Evolutionary conservation across 2,888 invertebrate genomes (phyloP).

Genomic region (Melolontha melolontha): DNA sequence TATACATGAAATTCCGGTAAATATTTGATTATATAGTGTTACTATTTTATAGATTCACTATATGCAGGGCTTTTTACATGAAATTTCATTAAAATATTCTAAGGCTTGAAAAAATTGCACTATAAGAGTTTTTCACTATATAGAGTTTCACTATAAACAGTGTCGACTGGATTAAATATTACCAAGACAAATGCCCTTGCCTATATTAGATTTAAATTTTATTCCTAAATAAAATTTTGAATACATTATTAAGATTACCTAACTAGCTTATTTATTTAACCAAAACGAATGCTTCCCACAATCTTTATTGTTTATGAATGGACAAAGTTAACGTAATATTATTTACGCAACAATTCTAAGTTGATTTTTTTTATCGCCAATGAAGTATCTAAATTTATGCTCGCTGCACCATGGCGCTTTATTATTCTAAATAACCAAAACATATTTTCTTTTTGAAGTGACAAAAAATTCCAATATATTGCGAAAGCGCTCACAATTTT

Average conservation of each 20-base stretch:
- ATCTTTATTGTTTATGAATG: conserved; percentile 3
- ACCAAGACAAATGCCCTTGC: too few relatives aligned
- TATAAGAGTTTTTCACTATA: too few relatives aligned
- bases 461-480: too few relatives aligned
- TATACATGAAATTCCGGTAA: too few relatives aligned
- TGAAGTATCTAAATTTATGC: neutral
- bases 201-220: too few relatives aligned
- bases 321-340: conserved; percentile 2
- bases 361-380: neutral
- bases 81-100: too few relatives aligned
- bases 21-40: too few relatives aligned
- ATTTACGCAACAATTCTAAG: conserved; percentile 4
- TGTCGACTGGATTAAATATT: too few relatives aligned
- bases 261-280: neutral
- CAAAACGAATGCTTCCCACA: conserved; percentile 7
- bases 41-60: too few relatives aligned
- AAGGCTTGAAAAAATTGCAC: too few relatives aligned
- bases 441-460: neutral
- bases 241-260: neutral
- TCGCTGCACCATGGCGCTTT: neutral
- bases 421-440: neutral
- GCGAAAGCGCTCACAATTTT: neutral
- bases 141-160: too few relatives aligned
- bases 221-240: neutral
- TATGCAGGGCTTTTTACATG: too few relatives aligned